Evolutionary conservation across 2,888 invertebrate genomes (phyloP).

Genomic region (Phortica magna): DNA sequence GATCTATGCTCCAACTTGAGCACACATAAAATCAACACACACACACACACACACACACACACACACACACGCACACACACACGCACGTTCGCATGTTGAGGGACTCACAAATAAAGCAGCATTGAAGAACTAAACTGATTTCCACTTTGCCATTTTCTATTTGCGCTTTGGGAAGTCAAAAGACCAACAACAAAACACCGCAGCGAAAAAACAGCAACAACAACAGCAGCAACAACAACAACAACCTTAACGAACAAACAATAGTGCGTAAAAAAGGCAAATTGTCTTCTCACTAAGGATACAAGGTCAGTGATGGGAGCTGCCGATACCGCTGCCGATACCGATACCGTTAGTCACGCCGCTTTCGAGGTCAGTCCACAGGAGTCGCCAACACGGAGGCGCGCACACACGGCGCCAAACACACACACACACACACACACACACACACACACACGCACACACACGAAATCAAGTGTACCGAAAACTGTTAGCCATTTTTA

Average conservation of each 20-base stretch:
- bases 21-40: neutral
- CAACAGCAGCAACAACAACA: neutral
- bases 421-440: neutral
- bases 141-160: neutral
- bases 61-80: neutral
- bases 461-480: conserved; percentile 4
- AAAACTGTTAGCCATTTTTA: conserved; percentile 50
- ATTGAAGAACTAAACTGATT: conserved; percentile 16
- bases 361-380: neutral
- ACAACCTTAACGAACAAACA: conserved; percentile 17
- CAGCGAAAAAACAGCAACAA: neutral
- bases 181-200: too few relatives aligned
- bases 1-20: neutral
- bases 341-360: neutral
- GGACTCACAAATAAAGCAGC: neutral
- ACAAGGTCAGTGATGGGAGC: conserved; percentile 14
- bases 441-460: too few relatives aligned
- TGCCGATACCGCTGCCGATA: neutral
- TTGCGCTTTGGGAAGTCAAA: too few relatives aligned
- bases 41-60: neutral
- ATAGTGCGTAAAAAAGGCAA: conserved; percentile 19
- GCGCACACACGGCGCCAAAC: neutral
- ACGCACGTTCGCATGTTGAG: neutral
- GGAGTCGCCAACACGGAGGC: too few relatives aligned
- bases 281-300: conserved; percentile 10